Evolutionary conservation across 2,888 invertebrate genomes (phyloP).

Genomic region (Timema cristinae): DNA sequence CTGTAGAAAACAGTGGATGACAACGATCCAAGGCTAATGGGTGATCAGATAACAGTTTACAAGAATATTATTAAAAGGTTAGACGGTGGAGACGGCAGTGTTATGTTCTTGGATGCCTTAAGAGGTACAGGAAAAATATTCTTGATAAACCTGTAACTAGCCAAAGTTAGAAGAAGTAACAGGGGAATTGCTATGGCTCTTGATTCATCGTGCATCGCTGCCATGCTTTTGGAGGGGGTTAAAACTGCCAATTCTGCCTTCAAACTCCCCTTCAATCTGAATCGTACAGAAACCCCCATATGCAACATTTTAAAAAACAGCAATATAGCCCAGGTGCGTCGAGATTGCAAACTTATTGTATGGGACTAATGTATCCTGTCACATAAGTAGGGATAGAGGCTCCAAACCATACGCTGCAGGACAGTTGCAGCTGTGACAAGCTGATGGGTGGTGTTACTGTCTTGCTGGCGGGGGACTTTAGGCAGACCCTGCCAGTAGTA

Average conservation of each 20-base stretch:
- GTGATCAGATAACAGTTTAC: background rate
- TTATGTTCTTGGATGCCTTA: conserved; percentile 38
- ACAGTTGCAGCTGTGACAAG: conserved; percentile 14
- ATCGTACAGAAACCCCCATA: conserved; percentile 6
- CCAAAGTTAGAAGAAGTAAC: conserved; percentile 29
- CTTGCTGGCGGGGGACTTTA: conserved; percentile 35
- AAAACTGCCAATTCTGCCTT: conserved; percentile 35
- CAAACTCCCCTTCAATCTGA: conserved; percentile 30
- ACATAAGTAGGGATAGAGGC: conserved; percentile 32
- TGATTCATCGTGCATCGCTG: conserved; percentile 39
- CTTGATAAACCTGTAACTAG: conserved; percentile 34
- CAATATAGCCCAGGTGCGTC: conserved; percentile 22
- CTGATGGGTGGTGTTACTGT: conserved; percentile 28
- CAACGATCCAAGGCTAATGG: background rate
- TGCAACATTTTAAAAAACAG: conserved; percentile 25
- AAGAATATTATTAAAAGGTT: background rate
- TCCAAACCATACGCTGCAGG: conserved; percentile 22
- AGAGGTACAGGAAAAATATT: conserved; percentile 36
- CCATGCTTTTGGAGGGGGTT: conserved; percentile 37
- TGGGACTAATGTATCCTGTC: conserved; percentile 36
- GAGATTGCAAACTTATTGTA: conserved; percentile 29
- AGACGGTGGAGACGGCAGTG: conserved; percentile 14
- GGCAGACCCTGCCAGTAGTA: conserved; percentile 30
- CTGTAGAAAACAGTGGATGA: no score
- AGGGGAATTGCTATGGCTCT: conserved; percentile 34